phyloP scores from a whole-genome alignment of 2,888 invertebrate species.

The Lithophane semibrunnea region DNA sequence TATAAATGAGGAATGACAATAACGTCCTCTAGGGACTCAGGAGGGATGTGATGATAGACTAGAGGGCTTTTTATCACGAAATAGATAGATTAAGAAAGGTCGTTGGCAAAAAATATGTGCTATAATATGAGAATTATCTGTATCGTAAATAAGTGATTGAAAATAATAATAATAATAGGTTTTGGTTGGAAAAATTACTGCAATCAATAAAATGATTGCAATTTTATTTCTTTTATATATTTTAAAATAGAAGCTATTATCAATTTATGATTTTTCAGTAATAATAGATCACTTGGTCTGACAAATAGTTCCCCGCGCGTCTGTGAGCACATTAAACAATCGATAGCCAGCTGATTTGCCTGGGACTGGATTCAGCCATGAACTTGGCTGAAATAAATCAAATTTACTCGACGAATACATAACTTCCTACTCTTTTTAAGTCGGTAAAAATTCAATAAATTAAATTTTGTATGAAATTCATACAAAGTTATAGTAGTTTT shows the following conservation, averaged over 20 bases:
- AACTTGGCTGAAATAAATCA: background rate
- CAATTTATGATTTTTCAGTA: background rate
- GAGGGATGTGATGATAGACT: conserved; percentile 47
- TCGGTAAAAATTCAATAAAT: too few relatives aligned
- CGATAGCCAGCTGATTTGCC: background rate
- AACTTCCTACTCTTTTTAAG: background rate
- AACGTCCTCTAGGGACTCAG: conserved; percentile 54
- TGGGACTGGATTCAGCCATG: background rate
- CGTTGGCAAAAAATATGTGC: background rate
- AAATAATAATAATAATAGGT: background rate
- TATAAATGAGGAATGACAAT: conserved; percentile 56
- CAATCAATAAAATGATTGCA: background rate
- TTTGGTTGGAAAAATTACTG: background rate
- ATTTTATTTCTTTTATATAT: too few relatives aligned
- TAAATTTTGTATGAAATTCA: too few relatives aligned
- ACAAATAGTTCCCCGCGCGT: background rate
- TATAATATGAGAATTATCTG: too few relatives aligned
- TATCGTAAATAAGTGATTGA: background rate
- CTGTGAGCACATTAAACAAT: background rate
- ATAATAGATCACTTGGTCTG: too few relatives aligned
- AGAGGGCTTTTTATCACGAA: conserved; percentile 24
- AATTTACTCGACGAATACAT: background rate
- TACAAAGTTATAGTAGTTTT: too few relatives aligned
- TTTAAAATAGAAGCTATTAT: background rate
- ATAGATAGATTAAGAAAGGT: conserved; percentile 13